Percentiles rank a stretch among this genome's conserved stretches.
Conservation (phyloP, 2,888 invertebrate genomes). For the Scaeva pyrastri region DNA sequence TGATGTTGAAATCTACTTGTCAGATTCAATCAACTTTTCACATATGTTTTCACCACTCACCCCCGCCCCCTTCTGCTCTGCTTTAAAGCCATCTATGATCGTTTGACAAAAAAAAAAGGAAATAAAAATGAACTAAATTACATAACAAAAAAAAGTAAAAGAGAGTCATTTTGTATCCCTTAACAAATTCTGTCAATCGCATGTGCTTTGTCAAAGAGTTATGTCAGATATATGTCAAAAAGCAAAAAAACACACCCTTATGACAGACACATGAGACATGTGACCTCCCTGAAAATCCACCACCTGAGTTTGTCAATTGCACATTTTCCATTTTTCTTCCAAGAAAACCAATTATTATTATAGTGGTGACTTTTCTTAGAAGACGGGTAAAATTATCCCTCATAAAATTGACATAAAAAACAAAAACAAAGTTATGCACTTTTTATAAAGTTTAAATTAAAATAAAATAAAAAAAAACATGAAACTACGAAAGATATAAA, state of each 20-base stretch:
- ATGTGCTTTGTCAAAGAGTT: slow-evolving; percentile 59
- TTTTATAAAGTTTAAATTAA: background rate
- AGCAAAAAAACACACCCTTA: slow-evolving; percentile 9
- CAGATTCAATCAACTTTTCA: slow-evolving; percentile 39
- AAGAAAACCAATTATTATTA: background rate
- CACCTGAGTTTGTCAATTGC: slow-evolving; percentile 46
- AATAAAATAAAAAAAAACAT: background rate
- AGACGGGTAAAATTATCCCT: no score
- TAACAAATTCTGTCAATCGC: slow-evolving; percentile 42
- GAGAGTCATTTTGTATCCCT: slow-evolving; percentile 26
- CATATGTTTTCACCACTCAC: slow-evolving; percentile 18
- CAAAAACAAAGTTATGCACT: background rate
- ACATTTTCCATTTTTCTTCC: background rate
- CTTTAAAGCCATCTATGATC: background rate
- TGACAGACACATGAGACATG: slow-evolving; percentile 10
- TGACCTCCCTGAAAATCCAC: slow-evolving; percentile 5
- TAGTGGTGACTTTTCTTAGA: background rate
- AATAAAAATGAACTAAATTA: slow-evolving; percentile 31
- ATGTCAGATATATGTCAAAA: slow-evolving; percentile 30
- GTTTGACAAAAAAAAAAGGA: slow-evolving; percentile 41
- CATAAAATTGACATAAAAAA: no score
- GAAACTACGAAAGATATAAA: no score
- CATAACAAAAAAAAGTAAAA: slow-evolving; percentile 24
- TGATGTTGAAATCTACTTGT: slow-evolving; percentile 53
- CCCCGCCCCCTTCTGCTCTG: no score